Evolutionary conservation across 2,888 invertebrate genomes (phyloP).

Genomic region (Oxytorus armatus): DNA sequence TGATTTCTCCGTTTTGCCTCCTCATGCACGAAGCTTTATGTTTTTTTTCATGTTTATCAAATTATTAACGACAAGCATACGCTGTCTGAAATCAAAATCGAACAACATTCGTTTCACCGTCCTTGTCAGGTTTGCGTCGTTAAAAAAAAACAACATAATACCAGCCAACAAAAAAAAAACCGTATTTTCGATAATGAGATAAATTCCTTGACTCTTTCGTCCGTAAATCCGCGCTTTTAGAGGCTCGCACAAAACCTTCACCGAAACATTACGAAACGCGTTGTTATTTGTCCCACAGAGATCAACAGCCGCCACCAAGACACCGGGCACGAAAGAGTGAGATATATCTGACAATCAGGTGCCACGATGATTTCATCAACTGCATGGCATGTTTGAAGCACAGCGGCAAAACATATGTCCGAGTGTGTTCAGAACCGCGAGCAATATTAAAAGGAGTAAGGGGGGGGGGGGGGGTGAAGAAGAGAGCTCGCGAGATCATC

Average conservation of each 20-base stretch:
- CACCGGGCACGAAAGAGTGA: constrained; percentile 36
- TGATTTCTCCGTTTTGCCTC: no score
- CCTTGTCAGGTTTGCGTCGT: no score
- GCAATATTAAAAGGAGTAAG: constrained; percentile 26
- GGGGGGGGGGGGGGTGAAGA: no score
- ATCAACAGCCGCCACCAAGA: neutral
- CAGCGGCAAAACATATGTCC: constrained; percentile 60
- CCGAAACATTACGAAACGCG: neutral
- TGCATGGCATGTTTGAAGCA: constrained; percentile 52
- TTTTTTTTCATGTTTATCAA: neutral
- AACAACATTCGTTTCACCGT: no score
- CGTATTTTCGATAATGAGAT: no score
- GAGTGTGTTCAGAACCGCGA: no score
- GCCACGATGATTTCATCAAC: constrained; percentile 81
- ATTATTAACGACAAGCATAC: no score
- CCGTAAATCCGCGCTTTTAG: no score
- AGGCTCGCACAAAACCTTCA: neutral
- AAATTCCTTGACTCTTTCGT: no score
- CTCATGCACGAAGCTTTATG: neutral
- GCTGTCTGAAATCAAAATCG: no score
- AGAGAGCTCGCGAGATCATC: constrained; percentile 75
- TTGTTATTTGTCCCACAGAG: neutral
- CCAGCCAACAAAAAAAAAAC: no score
- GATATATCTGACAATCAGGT: constrained; percentile 76
- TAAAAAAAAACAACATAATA: no score